Conservation (phyloP, 2,888 invertebrate species). For the Xestia xanthographa region DNA sequence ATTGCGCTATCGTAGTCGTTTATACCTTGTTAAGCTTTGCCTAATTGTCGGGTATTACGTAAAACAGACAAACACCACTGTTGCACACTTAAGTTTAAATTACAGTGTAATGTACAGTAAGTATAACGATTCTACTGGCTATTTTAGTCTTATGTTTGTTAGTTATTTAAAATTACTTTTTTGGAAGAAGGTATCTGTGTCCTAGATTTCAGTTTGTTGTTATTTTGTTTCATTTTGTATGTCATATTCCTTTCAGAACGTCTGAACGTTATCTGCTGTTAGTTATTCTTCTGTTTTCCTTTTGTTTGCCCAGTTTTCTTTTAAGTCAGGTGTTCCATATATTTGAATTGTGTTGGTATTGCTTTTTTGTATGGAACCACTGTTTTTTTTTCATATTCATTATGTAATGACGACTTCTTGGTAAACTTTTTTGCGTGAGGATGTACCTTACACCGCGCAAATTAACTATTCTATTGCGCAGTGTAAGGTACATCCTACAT, state of each 20-base stretch:
- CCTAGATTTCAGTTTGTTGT: slow-evolving; percentile 30
- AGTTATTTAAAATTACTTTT: slow-evolving; percentile 47
- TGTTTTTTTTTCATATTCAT: not conserved
- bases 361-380: not conserved
- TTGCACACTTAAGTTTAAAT: slow-evolving; percentile 60
- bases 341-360: not conserved
- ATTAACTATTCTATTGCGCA: not conserved
- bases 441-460: not conserved
- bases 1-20: slow-evolving; percentile 53
- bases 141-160: slow-evolving; percentile 45
- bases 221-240: slow-evolving; percentile 27
- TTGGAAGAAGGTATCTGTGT: slow-evolving; percentile 27
- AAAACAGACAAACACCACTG: slow-evolving; percentile 52
- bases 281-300: not conserved
- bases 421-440: not conserved
- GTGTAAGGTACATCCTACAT: too few relatives aligned
- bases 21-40: slow-evolving; percentile 56
- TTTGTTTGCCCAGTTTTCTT: not conserved
- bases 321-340: not conserved
- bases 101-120: slow-evolving; percentile 53
- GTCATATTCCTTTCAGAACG: slow-evolving; percentile 18
- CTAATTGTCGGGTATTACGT: slow-evolving; percentile 58
- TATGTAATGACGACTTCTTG: not conserved
- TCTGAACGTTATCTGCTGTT: not conserved
- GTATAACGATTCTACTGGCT: slow-evolving; percentile 49